phyloP scores from a whole-genome alignment of 2,113 vertebrate species.

The Corapipo altera region DNA sequence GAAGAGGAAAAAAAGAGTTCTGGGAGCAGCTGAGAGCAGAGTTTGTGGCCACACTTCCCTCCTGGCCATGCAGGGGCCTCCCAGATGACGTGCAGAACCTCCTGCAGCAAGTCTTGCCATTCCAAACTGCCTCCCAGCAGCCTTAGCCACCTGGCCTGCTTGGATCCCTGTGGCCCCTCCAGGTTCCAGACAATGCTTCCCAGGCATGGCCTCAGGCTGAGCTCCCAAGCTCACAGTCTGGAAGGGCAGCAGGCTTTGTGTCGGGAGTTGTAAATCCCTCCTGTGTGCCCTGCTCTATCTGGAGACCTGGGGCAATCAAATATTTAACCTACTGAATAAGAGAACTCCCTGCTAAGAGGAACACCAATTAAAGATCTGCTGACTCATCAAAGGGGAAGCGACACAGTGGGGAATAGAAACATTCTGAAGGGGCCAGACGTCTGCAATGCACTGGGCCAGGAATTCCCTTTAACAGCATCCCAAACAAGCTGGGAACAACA shows the following conservation, averaged over 20 bases:
- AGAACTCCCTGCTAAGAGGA: constrained; percentile 19
- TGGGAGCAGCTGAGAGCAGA: neutral
- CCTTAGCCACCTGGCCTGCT: neutral
- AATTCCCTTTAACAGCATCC: constrained; percentile 17
- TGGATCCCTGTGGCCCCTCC: rapidly evolving
- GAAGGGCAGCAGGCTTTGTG: neutral
- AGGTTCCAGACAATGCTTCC: neutral
- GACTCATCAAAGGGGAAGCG: constrained; percentile 16
- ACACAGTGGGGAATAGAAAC: neutral
- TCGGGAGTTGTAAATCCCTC: neutral
- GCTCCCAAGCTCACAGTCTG: neutral
- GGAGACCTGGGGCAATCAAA: constrained; percentile 26
- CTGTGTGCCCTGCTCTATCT: neutral
- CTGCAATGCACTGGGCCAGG: neutral
- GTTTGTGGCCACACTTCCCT: rapidly evolving
- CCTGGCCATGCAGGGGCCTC: neutral
- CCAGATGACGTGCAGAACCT: neutral
- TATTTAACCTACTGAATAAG: constrained; percentile 29
- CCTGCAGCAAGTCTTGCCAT: neutral
- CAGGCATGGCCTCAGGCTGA: neutral
- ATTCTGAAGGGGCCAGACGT: neutral
- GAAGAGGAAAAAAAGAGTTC: neutral
- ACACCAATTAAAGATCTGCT: constrained; percentile 52
- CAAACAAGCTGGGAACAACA: constrained; percentile 7
- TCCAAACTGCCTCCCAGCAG: neutral